Evolutionary conservation across 1,140 invertebrate species (phyloP), one percentile per base, ranked within the genome.

Genomic region (Leucophenga varia): DNA sequence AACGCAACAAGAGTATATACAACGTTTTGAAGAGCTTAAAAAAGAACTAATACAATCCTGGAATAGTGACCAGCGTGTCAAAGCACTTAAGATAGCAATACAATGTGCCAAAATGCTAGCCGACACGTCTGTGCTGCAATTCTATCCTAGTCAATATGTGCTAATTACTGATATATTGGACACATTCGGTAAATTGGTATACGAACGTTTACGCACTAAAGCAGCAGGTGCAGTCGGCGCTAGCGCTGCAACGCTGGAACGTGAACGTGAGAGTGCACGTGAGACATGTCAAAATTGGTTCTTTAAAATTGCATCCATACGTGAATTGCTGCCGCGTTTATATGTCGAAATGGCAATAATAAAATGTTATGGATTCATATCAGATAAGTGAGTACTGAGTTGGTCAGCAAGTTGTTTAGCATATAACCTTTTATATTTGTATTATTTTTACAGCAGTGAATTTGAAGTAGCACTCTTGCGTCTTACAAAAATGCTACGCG

Each of bases 231-330:
- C 39, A 10, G 48, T 52, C 1, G 49, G 78, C 44, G 81, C 49
- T 1, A 63, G 64, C 2, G 59, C 59, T 0, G 16, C 22, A 3
- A n/a, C 42, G 1, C 17, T 61, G 20, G 59, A 67, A 38, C 48
- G 63, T 4, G 63, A 67, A 21, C 86, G 90, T 8, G 93, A 95
- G 73, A 80, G 84, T 49, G 93, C 94, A 0, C 93, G 93, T 75
- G 95, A 98, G 79, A 98, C 93, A 7, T 97, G 95, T 74, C 84
- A 91, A 49, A 98, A 98, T 81, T 98, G 96, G 96, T 95, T 98
- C 78, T 97, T 93, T 76, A 98, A 98, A 82, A 95, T 98, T 72
- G 92, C 95, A 1, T 97, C 95, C 1, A 97, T 98, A 54, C 81
- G 95, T 64, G 96, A 98, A 79, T 75, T 98, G 10, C 81, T 98